These are phyloP conservation scores for Danaus melanippus DNA, from an alignment of 1,140 invertebrate species.

Conservation along the genomic window DNA sequence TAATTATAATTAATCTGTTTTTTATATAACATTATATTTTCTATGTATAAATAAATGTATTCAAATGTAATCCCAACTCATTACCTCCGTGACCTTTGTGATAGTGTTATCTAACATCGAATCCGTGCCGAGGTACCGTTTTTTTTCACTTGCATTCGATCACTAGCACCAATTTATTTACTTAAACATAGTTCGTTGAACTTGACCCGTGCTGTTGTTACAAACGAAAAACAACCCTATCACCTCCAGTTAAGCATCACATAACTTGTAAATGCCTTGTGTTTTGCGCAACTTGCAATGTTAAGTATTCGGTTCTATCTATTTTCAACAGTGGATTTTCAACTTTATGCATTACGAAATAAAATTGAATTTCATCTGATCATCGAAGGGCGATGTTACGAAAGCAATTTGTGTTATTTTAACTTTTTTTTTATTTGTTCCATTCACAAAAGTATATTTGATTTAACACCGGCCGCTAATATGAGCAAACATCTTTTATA, in stretches of 20 bases:
- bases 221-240: constrained; percentile 16
- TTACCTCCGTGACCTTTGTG: background rate
- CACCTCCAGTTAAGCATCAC: background rate
- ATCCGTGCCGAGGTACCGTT: constrained; percentile 36
- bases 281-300: no score
- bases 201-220: constrained; percentile 15
- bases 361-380: constrained; percentile 5
- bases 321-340: constrained; percentile 3
- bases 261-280: no score
- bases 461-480: constrained; percentile 29
- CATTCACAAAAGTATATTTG: constrained; percentile 43
- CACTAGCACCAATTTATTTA: constrained; percentile 59
- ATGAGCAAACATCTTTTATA: constrained; percentile 10
- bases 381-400: no score
- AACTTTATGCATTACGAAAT: constrained; percentile 5
- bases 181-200: constrained; percentile 54
- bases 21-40: no score
- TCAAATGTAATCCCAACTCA: background rate
- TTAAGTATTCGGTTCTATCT: constrained; percentile 4
- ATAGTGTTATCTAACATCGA: constrained; percentile 32
- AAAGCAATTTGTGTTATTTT: constrained; percentile 20
- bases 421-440: constrained; percentile 32
- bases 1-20: no score
- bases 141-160: constrained; percentile 45
- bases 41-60: background rate